A percentile compares a stretch with the other conserved stretches of the same genome.
Conservation (phyloP, 2,797 vertebrate species). For the Anguilla pacifica region DNA sequence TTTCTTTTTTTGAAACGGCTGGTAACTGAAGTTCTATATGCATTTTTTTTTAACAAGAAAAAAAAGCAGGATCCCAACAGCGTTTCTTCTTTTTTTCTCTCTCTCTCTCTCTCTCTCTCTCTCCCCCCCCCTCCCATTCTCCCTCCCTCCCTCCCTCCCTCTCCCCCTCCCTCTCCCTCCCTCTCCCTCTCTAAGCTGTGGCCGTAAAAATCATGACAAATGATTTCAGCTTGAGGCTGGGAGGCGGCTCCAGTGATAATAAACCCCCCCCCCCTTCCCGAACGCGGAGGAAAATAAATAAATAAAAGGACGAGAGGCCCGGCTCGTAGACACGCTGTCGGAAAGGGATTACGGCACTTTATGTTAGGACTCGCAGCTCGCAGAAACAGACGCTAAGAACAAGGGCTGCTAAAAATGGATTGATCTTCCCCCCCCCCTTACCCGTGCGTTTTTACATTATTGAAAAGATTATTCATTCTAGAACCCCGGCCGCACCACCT, state of each 20-base stretch:
- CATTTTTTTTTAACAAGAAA: constrained; percentile 30
- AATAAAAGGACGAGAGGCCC: neutral
- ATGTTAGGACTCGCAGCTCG: neutral
- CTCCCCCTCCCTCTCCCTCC: neutral
- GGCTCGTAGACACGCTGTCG: neutral
- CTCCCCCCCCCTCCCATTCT: neutral
- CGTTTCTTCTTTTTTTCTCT: neutral
- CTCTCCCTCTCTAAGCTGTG: neutral
- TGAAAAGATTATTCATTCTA: constrained; percentile 23
- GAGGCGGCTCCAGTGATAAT: neutral
- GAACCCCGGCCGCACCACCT: neutral
- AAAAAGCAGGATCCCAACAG: constrained; percentile 35
- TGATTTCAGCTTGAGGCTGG: neutral
- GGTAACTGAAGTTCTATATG: constrained; percentile 45
- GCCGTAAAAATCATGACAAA: constrained; percentile 17
- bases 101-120: neutral
- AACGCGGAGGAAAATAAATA: neutral
- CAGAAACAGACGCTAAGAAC: neutral
- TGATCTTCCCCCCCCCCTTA: neutral
- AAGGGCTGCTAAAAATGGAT: neutral
- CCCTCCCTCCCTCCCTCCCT: neutral
- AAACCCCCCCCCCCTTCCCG: neutral
- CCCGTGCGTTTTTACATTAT: constrained; percentile 13
- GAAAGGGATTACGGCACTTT: neutral
- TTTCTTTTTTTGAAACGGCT: constrained; percentile 9